phyloP scores from a whole-genome alignment of 2,888 invertebrate species.

The Epiblema foenella region DNA sequence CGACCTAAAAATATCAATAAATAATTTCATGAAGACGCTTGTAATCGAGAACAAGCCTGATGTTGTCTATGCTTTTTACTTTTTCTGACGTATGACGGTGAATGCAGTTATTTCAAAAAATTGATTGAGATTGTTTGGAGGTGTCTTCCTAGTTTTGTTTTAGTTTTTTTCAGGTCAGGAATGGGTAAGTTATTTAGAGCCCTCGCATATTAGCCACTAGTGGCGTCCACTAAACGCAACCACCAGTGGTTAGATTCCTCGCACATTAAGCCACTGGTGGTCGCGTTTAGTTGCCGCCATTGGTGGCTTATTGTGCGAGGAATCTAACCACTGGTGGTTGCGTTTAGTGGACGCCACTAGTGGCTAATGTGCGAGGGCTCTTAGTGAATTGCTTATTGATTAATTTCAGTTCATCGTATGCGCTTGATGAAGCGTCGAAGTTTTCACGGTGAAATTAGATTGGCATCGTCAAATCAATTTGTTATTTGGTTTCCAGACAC shows the following conservation, averaged over 20 bases:
- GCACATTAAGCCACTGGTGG: too few species aligned
- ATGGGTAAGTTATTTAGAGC: slow-evolving; percentile 62
- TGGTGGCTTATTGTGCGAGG: too few species aligned
- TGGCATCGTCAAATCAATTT: neutral
- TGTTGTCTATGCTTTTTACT: slow-evolving; percentile 34
- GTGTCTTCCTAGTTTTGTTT: slow-evolving; percentile 49
- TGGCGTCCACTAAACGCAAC: too few species aligned
- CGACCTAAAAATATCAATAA: neutral
- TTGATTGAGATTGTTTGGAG: slow-evolving; percentile 47
- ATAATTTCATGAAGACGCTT: neutral
- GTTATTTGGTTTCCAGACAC: slow-evolving; percentile 63
- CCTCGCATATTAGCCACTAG: too few species aligned
- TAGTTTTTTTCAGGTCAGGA: slow-evolving; percentile 61
- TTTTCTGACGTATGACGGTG: slow-evolving; percentile 51
- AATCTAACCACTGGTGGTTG: too few species aligned
- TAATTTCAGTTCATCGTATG: neutral
- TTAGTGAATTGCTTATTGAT: neutral
- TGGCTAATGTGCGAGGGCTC: too few species aligned
- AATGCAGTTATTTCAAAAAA: slow-evolving; percentile 49
- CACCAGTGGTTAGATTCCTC: too few species aligned
- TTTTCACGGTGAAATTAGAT: neutral
- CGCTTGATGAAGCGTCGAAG: neutral
- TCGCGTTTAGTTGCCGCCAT: too few species aligned
- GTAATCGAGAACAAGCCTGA: neutral
- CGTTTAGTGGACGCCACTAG: too few species aligned